Conservation (phyloP, 2,797 vertebrate genomes). For the Masticophis lateralis region DNA sequence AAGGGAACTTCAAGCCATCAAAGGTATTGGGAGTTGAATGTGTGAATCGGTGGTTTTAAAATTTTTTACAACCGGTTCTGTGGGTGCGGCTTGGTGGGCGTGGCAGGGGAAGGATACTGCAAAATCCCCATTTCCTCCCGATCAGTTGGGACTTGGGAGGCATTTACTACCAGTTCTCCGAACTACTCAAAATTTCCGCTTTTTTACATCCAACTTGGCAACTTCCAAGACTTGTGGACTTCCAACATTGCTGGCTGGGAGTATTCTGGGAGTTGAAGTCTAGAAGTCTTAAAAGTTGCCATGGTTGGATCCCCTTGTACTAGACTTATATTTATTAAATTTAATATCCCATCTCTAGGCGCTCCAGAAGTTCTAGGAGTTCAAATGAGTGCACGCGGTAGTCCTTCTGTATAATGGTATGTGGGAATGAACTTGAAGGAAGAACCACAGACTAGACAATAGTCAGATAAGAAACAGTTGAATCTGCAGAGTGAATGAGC, state of each 20-base stretch:
- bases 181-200: no score
- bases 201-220: neutral
- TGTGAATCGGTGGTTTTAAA: neutral
- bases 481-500: neutral
- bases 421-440: neutral
- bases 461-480: neutral
- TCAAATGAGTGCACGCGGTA: neutral
- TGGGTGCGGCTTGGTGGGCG: no score
- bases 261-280: no score
- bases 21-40: neutral
- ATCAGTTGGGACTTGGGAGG: no score
- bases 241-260: no score
- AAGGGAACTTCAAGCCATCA: neutral
- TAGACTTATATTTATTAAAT: neutral
- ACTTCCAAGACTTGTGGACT: neutral
- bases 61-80: no score
- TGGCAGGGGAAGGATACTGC: no score
- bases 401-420: neutral
- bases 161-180: no score
- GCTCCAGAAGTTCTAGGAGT: neutral
- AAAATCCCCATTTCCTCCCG: no score
- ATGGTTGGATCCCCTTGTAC: no score
- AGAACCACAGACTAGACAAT: neutral
- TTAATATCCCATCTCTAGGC: neutral
- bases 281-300: no score